Percentiles rank a stretch among this genome's conserved stretches.
Conservation (phyloP, 2,797 vertebrate species). For the Aulostomus chinensis region DNA sequence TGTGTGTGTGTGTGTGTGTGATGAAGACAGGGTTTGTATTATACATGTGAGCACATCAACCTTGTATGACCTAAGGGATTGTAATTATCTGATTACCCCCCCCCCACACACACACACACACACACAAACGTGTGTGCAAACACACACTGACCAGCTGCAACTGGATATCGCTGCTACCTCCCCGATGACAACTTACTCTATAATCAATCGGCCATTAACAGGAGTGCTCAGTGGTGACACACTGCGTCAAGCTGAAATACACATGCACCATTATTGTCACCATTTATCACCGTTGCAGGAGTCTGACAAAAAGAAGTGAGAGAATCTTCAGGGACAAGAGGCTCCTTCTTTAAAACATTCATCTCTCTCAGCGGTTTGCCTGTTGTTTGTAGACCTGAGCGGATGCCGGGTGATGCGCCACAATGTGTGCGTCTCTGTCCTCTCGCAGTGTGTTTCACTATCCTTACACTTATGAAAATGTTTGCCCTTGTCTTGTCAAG, state of each 20-base stretch:
- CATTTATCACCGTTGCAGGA: not conserved
- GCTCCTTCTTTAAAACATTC: not conserved
- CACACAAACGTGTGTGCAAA: conserved; percentile 45
- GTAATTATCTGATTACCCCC: conserved; percentile 76
- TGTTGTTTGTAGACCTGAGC: conserved; percentile 46
- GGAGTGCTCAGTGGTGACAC: conserved; percentile 11
- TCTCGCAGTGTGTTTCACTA: no score
- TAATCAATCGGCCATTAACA: conserved; percentile 66
- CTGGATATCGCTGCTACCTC: conserved; percentile 58
- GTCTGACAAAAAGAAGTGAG: conserved; percentile 1
- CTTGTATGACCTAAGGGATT: conserved; percentile 60
- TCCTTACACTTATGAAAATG: conserved; percentile 53
- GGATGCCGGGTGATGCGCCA: conserved; percentile 16
- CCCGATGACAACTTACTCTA: conserved; percentile 62
- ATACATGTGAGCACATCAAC: conserved; percentile 31
- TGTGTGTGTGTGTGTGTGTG: not conserved
- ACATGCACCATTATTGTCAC: not conserved
- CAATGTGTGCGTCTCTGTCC: conserved; percentile 28
- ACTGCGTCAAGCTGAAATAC: conserved; percentile 1
- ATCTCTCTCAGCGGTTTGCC: conserved; percentile 18
- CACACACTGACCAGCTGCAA: conserved; percentile 50
- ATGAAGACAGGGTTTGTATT: not conserved
- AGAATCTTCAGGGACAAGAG: conserved; percentile 3
- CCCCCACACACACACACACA: no score
- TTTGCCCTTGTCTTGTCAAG: conserved; percentile 58